Conservation (phyloP, 1,140 invertebrate genomes). For the Manduca sexta region DNA sequence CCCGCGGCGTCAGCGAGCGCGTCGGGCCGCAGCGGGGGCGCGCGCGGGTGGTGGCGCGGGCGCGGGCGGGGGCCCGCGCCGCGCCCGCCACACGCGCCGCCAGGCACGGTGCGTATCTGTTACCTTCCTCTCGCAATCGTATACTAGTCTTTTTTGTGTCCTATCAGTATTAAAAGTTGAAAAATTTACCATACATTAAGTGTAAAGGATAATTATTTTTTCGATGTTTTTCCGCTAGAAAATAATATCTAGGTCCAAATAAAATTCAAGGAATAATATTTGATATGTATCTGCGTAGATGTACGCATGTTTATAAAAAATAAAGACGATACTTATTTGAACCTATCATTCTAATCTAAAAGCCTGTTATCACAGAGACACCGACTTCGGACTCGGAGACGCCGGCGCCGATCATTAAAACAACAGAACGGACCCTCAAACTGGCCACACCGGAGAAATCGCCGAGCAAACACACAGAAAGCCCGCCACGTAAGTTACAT, state of each 20-base stretch:
- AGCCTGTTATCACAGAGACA: constrained; percentile 27
- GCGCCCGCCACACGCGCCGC: constrained; percentile 18
- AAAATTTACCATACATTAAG: constrained; percentile 8
- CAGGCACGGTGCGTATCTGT: neutral
- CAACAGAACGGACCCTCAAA: constrained; percentile 45
- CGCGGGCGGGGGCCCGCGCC: constrained; percentile 33
- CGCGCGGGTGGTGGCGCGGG: constrained; percentile 29
- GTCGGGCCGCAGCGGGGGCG: constrained; percentile 16
- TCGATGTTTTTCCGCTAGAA: too few species aligned
- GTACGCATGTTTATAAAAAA: too few species aligned
- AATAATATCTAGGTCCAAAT: too few species aligned
- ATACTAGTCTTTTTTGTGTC: too few species aligned
- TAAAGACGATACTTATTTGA: neutral
- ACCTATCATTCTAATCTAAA: neutral
- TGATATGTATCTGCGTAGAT: too few species aligned
- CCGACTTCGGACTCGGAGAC: constrained; percentile 55
- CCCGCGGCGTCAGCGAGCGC: constrained; percentile 5
- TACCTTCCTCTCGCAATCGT: too few species aligned
- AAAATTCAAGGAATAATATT: too few species aligned
- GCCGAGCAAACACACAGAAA: constrained; percentile 33
- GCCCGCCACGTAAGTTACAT: constrained; percentile 17
- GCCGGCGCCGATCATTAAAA: constrained; percentile 24
- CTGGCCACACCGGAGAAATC: constrained; percentile 56
- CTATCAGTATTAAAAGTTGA: too few species aligned
- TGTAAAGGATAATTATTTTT: too few species aligned